Evolutionary conservation across 2,113 vertebrate genomes (phyloP).

Genomic region (Xiphorhynchus elegans): DNA sequence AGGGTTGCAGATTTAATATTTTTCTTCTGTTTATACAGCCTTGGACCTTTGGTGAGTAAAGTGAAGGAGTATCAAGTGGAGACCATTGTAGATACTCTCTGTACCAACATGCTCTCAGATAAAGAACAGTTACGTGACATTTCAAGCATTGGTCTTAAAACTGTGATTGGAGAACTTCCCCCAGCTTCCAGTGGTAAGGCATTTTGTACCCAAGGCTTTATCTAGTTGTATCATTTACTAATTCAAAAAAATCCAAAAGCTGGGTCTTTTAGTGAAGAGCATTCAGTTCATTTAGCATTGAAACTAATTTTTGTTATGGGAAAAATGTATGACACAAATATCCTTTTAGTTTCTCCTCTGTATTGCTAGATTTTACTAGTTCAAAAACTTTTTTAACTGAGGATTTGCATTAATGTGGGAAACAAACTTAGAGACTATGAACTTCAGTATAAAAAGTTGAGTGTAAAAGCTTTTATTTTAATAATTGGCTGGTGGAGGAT

Average conservation of each 20-base stretch:
- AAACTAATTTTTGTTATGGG: not conserved
- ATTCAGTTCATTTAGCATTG: not conserved
- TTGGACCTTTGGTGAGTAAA: slow-evolving; percentile 97
- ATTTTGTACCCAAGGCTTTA: not conserved
- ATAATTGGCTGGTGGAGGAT: not conserved
- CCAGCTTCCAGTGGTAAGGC: slow-evolving; percentile 95
- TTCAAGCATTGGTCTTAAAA: slow-evolving; percentile 98
- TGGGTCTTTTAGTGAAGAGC: not conserved
- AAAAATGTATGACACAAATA: not conserved
- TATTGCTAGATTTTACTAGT: not conserved
- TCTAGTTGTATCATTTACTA: not conserved
- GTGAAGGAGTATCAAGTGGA: slow-evolving; percentile 99
- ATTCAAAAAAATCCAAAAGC: not conserved
- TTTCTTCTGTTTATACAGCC: slow-evolving; percentile 74
- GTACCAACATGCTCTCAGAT: slow-evolving; percentile 99
- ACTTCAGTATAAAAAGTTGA: not conserved
- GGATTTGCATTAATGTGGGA: not conserved
- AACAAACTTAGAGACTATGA: not conserved
- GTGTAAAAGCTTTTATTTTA: not conserved
- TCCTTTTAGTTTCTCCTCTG: not conserved
- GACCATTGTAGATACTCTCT: slow-evolving; percentile 98
- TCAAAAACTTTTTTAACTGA: not conserved
- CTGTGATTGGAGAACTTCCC: slow-evolving; percentile 98
- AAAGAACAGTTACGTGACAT: slow-evolving; percentile 98
- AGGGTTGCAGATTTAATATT: not conserved